These are phyloP conservation scores for Chymomyza fuscimana DNA, from an alignment of 2,888 invertebrate genomes.

Conservation along the genomic window DNA sequence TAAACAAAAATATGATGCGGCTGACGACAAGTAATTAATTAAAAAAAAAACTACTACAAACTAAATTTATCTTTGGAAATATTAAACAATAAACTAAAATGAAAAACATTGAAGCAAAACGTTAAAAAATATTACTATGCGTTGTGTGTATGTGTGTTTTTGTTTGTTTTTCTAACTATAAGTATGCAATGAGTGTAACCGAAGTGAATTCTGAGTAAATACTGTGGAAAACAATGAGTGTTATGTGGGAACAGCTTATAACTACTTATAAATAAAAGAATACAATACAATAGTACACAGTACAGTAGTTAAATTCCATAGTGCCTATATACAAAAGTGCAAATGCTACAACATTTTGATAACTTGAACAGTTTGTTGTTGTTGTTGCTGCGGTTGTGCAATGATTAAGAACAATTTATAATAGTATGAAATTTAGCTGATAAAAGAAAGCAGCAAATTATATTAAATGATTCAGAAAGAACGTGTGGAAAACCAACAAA, in stretches of 20 bases:
- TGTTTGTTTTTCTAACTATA: background rate
- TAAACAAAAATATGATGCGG: background rate
- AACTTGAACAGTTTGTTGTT: background rate
- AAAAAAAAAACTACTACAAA: slow-evolving; percentile 49
- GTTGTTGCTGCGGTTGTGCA: background rate
- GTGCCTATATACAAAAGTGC: slow-evolving; percentile 41
- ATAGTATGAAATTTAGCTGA: background rate
- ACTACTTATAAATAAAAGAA: background rate
- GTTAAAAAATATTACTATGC: background rate
- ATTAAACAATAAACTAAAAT: slow-evolving; percentile 63
- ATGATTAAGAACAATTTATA: background rate
- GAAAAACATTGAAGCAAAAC: slow-evolving; percentile 26
- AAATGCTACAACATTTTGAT: slow-evolving; percentile 6
- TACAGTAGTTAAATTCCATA: background rate
- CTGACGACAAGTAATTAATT: background rate
- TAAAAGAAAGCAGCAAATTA: background rate
- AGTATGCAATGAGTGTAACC: background rate
- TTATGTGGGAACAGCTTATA: background rate
- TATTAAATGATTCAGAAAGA: slow-evolving; percentile 24
- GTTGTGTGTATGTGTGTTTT: background rate
- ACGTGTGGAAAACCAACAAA: background rate
- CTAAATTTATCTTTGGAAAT: slow-evolving; percentile 73
- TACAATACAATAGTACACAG: background rate
- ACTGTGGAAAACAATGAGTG: background rate
- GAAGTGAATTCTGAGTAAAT: background rate